Evolutionary conservation across 2,797 vertebrate species (phyloP).

Genomic region (Vultur gryphus): DNA sequence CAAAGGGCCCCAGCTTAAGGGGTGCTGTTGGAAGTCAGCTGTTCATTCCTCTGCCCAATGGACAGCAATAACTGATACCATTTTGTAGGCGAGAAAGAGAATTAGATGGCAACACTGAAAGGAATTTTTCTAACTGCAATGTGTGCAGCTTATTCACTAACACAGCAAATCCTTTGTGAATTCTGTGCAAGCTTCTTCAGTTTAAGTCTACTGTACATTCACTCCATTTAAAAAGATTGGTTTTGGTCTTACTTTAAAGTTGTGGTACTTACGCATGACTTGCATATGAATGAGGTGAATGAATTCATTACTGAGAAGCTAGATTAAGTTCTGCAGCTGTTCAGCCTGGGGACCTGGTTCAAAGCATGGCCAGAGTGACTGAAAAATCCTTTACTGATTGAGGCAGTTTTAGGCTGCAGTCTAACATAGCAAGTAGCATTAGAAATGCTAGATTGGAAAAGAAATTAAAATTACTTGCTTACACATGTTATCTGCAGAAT

Average conservation of each 20-base stretch:
- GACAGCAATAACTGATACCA: neutral
- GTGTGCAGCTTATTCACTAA: neutral
- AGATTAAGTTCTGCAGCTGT: slow-evolving; percentile 76
- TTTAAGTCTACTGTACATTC: slow-evolving; percentile 67
- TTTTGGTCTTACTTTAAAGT: slow-evolving; percentile 70
- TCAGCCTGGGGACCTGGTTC: slow-evolving; percentile 62
- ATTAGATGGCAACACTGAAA: neutral
- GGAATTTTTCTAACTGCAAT: neutral
- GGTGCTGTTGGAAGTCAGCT: neutral
- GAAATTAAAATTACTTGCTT: slow-evolving; percentile 52
- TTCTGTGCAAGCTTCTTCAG: slow-evolving; percentile 53
- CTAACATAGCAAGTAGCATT: slow-evolving; percentile 36
- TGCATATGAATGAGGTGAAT: slow-evolving; percentile 69
- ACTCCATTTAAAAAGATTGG: slow-evolving; percentile 67
- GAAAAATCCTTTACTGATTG: slow-evolving; percentile 62
- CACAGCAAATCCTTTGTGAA: slow-evolving; percentile 44
- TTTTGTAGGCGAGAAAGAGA: neutral
- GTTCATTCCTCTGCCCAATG: neutral
- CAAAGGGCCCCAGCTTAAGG: neutral
- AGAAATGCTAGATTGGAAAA: slow-evolving; percentile 55
- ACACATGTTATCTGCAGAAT: neutral
- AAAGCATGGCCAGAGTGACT: slow-evolving; percentile 23
- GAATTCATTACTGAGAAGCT: slow-evolving; percentile 72
- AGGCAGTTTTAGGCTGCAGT: slow-evolving; percentile 52
- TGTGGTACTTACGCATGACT: slow-evolving; percentile 62